These are phyloP conservation scores for Cynodonichthys magdalenae DNA, from an alignment of 2,797 vertebrate species.

Conservation along the genomic window DNA sequence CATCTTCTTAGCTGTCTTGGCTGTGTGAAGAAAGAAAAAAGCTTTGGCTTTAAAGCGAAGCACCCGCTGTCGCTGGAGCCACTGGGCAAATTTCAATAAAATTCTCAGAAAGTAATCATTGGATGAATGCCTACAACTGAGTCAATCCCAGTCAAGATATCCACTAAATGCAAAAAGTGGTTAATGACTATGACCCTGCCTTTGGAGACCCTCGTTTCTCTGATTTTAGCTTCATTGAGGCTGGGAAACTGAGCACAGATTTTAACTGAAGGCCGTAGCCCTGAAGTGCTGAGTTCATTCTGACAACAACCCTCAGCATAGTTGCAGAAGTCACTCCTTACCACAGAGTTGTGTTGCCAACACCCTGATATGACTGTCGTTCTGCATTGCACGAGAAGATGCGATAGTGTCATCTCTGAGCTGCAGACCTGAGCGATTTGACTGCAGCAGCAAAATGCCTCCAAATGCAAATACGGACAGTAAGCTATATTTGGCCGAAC, in stretches of 20 bases:
- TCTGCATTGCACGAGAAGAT: constrained; percentile 21
- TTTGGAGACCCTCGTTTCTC: constrained; percentile 10
- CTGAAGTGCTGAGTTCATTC: constrained; percentile 79
- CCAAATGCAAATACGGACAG: constrained; percentile 44
- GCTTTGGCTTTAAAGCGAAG: constrained; percentile 21
- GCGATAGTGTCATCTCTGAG: constrained; percentile 16
- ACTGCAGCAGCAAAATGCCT: constrained; percentile 37
- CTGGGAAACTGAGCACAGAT: constrained; percentile 53
- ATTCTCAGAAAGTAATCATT: too few relatives aligned
- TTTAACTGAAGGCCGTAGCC: constrained; percentile 41
- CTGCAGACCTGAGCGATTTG: constrained; percentile 44
- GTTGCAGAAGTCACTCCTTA: constrained; percentile 74
- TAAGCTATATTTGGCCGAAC: constrained; percentile 35
- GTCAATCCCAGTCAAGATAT: too few relatives aligned
- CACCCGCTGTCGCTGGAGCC: too few relatives aligned
- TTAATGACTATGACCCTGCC: background rate
- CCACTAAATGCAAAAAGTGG: constrained; percentile 23
- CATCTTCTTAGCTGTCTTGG: constrained; percentile 20
- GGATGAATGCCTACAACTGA: too few relatives aligned
- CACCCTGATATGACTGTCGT: constrained; percentile 26
- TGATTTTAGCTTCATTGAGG: constrained; percentile 17
- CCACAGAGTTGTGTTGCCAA: constrained; percentile 74
- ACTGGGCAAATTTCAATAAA: too few relatives aligned
- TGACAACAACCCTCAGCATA: constrained; percentile 72
- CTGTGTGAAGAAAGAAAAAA: constrained; percentile 27